Evolutionary conservation across 1,140 invertebrate species (phyloP).

Genomic region (Episyrphus balteatus): DNA sequence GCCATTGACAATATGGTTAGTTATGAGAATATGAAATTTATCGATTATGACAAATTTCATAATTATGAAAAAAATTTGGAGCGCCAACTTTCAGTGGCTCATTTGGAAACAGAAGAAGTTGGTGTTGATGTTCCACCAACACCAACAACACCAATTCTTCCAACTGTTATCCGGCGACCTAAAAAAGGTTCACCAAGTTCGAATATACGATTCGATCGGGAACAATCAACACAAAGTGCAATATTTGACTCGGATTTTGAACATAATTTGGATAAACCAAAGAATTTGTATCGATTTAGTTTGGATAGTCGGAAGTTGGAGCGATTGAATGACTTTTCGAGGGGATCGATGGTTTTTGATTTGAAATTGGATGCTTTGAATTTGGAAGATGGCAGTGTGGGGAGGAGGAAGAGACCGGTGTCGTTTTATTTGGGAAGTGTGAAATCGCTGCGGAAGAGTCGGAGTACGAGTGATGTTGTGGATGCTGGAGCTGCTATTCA

Average conservation of each 20-base stretch:
- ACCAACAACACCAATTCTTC: constrained; percentile 9
- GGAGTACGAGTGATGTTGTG: constrained; percentile 10
- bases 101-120: constrained; percentile 9
- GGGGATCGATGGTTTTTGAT: constrained; percentile 26
- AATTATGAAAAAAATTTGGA: constrained; percentile 33
- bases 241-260: constrained; percentile 26
- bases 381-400: constrained; percentile 20
- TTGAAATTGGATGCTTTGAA: constrained; percentile 22
- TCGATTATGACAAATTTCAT: constrained; percentile 36
- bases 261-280: constrained; percentile 26
- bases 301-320: constrained; percentile 30
- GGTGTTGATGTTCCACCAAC: constrained; percentile 7
- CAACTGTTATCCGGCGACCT: constrained; percentile 17
- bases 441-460: neutral
- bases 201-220: constrained; percentile 10
- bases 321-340: constrained; percentile 23
- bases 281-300: constrained; percentile 31
- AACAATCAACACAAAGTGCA: constrained; percentile 16
- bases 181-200: constrained; percentile 12
- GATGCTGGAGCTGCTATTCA: constrained; percentile 11
- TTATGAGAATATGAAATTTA: constrained; percentile 35
- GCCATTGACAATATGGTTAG: constrained; percentile 37
- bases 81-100: constrained; percentile 24
- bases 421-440: too few species aligned
- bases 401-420: constrained; percentile 3